Evolutionary conservation across 2,888 invertebrate genomes (phyloP), one percentile per base, ranked within the genome.

Genomic region (Polyploca ridens): DNA sequence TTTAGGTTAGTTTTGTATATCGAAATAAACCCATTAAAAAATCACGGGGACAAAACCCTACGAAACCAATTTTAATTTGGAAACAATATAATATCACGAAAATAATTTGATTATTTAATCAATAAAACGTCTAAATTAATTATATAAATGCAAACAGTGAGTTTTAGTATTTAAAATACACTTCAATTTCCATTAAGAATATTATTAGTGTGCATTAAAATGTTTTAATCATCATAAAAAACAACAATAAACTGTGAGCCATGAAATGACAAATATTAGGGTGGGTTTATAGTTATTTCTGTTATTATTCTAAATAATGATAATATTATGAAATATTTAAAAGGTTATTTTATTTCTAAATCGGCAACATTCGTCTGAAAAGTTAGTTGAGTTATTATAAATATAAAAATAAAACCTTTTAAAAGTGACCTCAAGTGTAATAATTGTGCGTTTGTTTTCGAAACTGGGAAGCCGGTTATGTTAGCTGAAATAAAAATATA

Each of bases 371-470:
- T 46, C n/a, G 14, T 10, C 0, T 10, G 10, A 19, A 19, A 49
- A 19, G 19, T 54, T 54, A 54, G 54, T 54, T 14, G 19, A 16
- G 54, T 54, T 54, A 54, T 54, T 19, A 10, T 19, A 54, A 19
- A 10, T 19, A 1, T 10, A 19, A 10, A 54, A 54, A 19, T 76
- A 90, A 83, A 90, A 94, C 94, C 94, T 94, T 93, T 93, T 65
- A 94, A 85, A 19, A 94, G 88, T 54, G 90, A 86, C 76, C 94
- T 84, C 85, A 94, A 88, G 78, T 94, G 91, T 73, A 94, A 89
- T 65, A 94, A 87, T 64, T 85, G 89, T 5, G 88, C 89, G 70
- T 88, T 90, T 63, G 90, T 93, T 69, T 88, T 82, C 67, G 89
- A 93, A 38, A 89, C 91, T 16, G 93, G 94, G 76, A 94, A 93